Percentiles rank a stretch among this genome's conserved stretches.
Conservation (phyloP, 1,140 invertebrate genomes). For the Zaprionus africanus region DNA sequence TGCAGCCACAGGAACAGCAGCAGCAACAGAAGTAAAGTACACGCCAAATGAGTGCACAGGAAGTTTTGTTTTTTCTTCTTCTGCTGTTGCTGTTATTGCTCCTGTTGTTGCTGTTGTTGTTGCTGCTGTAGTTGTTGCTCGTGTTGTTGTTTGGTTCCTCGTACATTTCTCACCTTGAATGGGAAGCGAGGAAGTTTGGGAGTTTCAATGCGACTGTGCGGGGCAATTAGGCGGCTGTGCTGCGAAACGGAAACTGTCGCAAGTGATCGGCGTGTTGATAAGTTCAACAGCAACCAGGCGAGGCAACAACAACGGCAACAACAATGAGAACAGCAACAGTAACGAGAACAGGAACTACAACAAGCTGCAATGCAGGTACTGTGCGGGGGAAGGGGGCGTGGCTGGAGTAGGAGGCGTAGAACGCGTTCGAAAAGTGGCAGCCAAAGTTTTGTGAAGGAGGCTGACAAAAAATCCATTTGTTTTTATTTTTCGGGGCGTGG, state of each 20-base stretch:
- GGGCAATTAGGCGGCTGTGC: conserved; percentile 75
- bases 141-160: conserved; percentile 27
- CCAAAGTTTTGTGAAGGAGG: conserved; percentile 58
- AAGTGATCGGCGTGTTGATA: conserved; percentile 81
- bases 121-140: background rate
- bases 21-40: conserved; percentile 57
- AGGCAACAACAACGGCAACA: conserved; percentile 37
- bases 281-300: conserved; percentile 49
- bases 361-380: conserved; percentile 27
- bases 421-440: conserved; percentile 43
- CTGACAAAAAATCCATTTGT: conserved; percentile 61
- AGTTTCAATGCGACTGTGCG: conserved; percentile 43
- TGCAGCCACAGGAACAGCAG: conserved; percentile 29
- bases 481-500: conserved; percentile 29
- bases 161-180: conserved; percentile 73
- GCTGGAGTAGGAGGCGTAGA: conserved; percentile 39
- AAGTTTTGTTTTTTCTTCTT: conserved; percentile 54
- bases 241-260: conserved; percentile 77
- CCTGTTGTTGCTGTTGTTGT: conserved; percentile 1
- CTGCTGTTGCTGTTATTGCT: conserved; percentile 12
- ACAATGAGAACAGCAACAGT: conserved; percentile 31
- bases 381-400: background rate
- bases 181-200: conserved; percentile 34
- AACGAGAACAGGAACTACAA: conserved; percentile 23
- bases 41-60: conserved; percentile 77